Evolutionary conservation across 2,113 vertebrate genomes (phyloP).

Genomic region (Chaenocephalus aceratus): DNA sequence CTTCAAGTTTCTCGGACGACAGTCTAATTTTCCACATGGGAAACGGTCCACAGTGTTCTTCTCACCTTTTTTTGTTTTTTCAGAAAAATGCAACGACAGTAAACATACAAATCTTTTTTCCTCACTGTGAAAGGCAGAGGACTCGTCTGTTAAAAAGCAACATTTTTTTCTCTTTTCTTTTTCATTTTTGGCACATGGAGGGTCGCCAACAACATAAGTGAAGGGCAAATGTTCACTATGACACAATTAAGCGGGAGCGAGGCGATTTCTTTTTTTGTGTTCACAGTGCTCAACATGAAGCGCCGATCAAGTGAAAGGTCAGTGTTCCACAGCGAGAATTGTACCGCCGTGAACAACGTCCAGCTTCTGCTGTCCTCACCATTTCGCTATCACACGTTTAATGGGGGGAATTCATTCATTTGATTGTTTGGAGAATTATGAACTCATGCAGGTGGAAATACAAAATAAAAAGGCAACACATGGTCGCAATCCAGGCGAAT

Average conservation of each 20-base stretch:
- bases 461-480: constrained; percentile 45
- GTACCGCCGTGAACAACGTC: constrained; percentile 24
- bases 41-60: constrained; percentile 31
- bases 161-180: constrained; percentile 13
- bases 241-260: constrained; percentile 3
- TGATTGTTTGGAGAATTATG: constrained; percentile 12
- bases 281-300: constrained; percentile 65
- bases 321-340: constrained; percentile 50
- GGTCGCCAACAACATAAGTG: constrained; percentile 10
- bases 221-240: constrained; percentile 23
- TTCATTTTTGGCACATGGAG: constrained; percentile 70
- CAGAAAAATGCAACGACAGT: constrained; percentile 56
- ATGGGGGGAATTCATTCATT: constrained; percentile 4
- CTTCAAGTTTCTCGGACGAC: constrained; percentile 44
- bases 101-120: constrained; percentile 58
- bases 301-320: constrained; percentile 38
- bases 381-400: constrained; percentile 22
- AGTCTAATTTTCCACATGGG: constrained; percentile 34
- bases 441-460: constrained; percentile 41
- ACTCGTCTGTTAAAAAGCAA: constrained; percentile 13
- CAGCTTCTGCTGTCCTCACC: constrained; percentile 21
- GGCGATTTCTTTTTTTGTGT: background rate
- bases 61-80: constrained; percentile 5
- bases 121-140: constrained; percentile 56
- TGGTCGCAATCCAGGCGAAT: constrained; percentile 26